These are phyloP conservation scores for Incurvaria masculella DNA, from an alignment of 2,888 invertebrate genomes.

Conservation along the genomic window DNA sequence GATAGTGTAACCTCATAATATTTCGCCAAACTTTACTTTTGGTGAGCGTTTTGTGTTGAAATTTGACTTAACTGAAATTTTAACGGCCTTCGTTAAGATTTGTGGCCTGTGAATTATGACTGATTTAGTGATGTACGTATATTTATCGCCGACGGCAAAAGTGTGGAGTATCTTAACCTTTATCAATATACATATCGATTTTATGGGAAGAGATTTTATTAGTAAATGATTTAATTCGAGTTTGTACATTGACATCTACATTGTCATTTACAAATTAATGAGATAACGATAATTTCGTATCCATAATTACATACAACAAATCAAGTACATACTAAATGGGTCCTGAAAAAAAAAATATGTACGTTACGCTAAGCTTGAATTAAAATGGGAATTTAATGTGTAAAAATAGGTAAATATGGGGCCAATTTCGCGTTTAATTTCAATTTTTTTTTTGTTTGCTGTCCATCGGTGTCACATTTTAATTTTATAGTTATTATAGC, in stretches of 20 bases:
- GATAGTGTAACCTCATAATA: too few relatives aligned
- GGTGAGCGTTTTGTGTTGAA: too few relatives aligned
- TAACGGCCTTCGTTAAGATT: slow-evolving; percentile 3
- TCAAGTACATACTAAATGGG: too few relatives aligned
- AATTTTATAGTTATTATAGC: too few relatives aligned
- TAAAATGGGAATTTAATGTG: too few relatives aligned
- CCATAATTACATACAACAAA: neutral
- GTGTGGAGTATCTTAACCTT: neutral
- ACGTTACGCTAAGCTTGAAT: too few relatives aligned
- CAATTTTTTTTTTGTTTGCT: too few relatives aligned
- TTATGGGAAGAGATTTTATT: neutral
- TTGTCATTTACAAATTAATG: neutral
- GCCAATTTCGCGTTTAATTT: too few relatives aligned
- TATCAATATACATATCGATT: neutral
- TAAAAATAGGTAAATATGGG: too few relatives aligned
- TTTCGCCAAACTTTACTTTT: too few relatives aligned
- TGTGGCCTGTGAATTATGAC: slow-evolving; percentile 1
- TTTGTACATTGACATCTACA: neutral
- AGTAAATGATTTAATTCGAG: neutral
- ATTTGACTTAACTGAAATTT: slow-evolving; percentile 3
- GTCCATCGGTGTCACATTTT: too few relatives aligned
- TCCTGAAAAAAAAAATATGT: too few relatives aligned
- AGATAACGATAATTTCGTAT: neutral
- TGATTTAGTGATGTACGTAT: neutral
- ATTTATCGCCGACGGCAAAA: slow-evolving; percentile 1